phyloP scores from a whole-genome alignment of 2,797 vertebrate genomes.

The Molossus molossus region DNA sequence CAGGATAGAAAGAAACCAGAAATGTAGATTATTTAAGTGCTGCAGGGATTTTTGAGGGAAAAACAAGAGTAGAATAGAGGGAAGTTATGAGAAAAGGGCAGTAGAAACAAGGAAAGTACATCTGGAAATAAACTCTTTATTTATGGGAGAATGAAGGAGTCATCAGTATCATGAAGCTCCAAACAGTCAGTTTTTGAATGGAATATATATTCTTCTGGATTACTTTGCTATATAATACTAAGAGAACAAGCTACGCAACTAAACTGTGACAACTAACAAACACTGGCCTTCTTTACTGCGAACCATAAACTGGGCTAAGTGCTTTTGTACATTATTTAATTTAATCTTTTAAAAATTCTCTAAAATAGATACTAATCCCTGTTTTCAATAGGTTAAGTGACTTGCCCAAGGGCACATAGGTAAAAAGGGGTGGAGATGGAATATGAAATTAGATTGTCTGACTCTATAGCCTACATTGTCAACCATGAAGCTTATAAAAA shows the following conservation, averaged over 20 bases:
- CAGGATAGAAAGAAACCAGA: background rate
- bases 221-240: background rate
- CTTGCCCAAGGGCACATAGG: background rate
- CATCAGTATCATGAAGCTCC: background rate
- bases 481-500: background rate
- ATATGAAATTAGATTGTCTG: background rate
- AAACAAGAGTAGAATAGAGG: background rate
- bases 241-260: background rate
- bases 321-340: background rate
- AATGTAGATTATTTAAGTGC: background rate
- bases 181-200: background rate
- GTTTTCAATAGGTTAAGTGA: background rate
- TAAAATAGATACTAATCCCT: background rate
- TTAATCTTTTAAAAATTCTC: conserved; percentile 29
- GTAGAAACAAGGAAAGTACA: background rate
- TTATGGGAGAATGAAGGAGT: background rate
- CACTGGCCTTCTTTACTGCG: background rate
- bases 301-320: background rate
- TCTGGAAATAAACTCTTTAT: background rate
- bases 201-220: background rate
- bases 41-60: background rate
- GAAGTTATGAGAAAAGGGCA: background rate
- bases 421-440: background rate
- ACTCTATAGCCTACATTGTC: background rate
- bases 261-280: background rate